phyloP scores from a whole-genome alignment of 1,140 invertebrate species.

The Zaprionus inermis region DNA sequence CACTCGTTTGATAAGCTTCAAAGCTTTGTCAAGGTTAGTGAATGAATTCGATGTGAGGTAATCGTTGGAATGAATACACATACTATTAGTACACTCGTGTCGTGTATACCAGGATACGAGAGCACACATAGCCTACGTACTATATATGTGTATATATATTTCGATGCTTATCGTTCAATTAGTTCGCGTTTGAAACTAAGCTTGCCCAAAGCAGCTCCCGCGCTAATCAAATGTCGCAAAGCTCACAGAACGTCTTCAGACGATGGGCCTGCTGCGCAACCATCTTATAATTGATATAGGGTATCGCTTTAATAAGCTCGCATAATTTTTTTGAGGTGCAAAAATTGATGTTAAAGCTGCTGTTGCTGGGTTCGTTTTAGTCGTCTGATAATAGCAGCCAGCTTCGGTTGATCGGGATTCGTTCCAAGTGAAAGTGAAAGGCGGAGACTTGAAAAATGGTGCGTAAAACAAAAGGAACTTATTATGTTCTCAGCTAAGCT shows the following conservation, averaged over 20 bases:
- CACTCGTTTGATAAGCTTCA: not conserved
- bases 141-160: not conserved
- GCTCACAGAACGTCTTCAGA: not conserved
- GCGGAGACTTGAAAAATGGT: not conserved
- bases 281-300: not conserved
- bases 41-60: not conserved
- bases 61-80: not conserved
- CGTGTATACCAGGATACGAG: slow-evolving; percentile 2
- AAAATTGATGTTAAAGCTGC: slow-evolving; percentile 9
- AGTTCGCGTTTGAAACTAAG: not conserved
- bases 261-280: not conserved
- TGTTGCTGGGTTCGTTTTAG: slow-evolving; percentile 7
- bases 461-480: not conserved
- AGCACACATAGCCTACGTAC: too few relatives aligned
- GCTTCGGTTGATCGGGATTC: slow-evolving; percentile 3
- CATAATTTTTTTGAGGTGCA: not conserved
- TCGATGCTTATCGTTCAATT: not conserved
- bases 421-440: not conserved
- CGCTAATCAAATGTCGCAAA: not conserved
- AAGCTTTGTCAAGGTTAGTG: slow-evolving; percentile 4
- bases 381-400: slow-evolving; percentile 7
- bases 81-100: slow-evolving; percentile 3
- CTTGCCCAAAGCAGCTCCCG: not conserved
- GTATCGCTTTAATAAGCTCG: not conserved
- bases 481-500: not conserved